Percentiles rank a stretch among this genome's conserved stretches.
Conservation (phyloP, 2,113 vertebrate genomes). For the Argyrosomus japonicus region DNA sequence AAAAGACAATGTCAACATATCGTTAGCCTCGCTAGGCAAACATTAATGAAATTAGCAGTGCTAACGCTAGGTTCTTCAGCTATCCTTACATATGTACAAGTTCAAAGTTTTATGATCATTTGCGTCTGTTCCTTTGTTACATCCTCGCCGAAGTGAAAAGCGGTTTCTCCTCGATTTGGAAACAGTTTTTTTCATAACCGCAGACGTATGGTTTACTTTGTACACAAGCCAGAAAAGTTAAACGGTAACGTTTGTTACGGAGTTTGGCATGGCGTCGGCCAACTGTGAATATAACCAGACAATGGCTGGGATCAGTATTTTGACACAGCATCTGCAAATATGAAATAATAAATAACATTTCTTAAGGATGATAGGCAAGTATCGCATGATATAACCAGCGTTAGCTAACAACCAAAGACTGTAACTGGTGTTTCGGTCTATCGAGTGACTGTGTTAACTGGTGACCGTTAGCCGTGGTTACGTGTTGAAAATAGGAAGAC, state of each 20-base stretch:
- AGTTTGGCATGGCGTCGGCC: background rate
- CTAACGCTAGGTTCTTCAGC: background rate
- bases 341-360: background rate
- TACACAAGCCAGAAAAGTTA: fast-evolving
- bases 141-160: background rate
- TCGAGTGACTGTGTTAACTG: too few species aligned
- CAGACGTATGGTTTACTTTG: fast-evolving
- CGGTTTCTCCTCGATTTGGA: fast-evolving
- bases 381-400: background rate
- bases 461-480: too few species aligned
- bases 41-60: background rate
- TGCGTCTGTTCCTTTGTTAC: background rate
- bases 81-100: background rate
- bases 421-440: too few species aligned
- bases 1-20: background rate
- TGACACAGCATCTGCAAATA: background rate
- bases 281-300: background rate
- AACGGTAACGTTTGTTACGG: background rate
- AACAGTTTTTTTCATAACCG: fast-evolving
- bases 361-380: fast-evolving
- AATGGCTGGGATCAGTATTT: too few species aligned
- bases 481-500: too few species aligned
- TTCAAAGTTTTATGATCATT: background rate
- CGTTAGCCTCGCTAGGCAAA: too few species aligned
- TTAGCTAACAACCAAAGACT: too few species aligned